Percentiles rank a stretch among this genome's conserved stretches.
phyloP scores from a whole-genome alignment of 2,113 vertebrate species.

The Orycteropus afer region DNA sequence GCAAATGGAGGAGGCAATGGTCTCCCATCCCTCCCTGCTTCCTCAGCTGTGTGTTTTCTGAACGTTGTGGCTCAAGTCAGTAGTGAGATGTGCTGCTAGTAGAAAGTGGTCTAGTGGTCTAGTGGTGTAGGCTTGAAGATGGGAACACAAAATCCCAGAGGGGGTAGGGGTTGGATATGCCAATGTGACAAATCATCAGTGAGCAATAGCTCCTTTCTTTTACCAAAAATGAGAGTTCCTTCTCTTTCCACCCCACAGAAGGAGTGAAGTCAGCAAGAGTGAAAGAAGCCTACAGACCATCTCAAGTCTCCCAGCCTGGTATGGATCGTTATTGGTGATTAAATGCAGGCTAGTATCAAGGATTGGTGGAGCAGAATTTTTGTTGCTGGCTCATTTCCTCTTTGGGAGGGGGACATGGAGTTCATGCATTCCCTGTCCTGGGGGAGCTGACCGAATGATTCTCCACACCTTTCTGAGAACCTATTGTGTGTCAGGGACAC shows the following conservation, averaged over 20 bases:
- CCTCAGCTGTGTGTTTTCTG: neutral
- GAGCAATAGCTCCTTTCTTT: neutral
- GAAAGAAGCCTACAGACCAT: neutral
- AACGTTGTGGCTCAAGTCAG: neutral
- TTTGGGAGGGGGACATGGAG: too few relatives aligned
- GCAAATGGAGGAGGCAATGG: neutral
- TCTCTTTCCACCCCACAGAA: too few relatives aligned
- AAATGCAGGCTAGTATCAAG: neutral
- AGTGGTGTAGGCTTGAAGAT: neutral
- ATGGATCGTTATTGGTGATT: too few relatives aligned
- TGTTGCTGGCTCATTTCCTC: neutral
- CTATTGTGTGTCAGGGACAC: neutral
- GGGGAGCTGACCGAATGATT: neutral
- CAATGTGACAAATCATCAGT: neutral
- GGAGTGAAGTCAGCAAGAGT: accelerated
- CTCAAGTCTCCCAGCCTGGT: neutral
- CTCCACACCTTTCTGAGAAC: neutral
- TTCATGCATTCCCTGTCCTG: accelerated
- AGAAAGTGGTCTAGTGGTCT: neutral
- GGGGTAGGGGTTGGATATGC: too few relatives aligned
- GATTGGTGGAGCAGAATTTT: neutral
- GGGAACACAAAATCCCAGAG: neutral
- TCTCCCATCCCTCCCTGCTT: neutral
- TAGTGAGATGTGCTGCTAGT: too few relatives aligned
- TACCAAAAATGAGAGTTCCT: neutral